A percentile compares a stretch with the other conserved stretches of the same genome.
phyloP scores from a whole-genome alignment of 2,797 vertebrate species.

The Anabas testudineus region DNA sequence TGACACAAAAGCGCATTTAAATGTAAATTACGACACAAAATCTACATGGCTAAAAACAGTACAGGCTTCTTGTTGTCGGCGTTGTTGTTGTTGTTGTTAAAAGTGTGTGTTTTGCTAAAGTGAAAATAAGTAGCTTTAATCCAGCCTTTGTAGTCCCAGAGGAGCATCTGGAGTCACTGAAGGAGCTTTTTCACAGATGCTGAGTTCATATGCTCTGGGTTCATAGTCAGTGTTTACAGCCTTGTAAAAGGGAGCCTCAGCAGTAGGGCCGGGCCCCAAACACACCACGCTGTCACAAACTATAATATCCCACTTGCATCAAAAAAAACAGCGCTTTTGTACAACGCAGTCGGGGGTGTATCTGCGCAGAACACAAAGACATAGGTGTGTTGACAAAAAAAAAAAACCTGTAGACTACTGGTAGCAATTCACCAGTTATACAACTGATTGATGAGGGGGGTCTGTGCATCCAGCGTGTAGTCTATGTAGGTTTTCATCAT shows the following conservation, averaged over 20 bases:
- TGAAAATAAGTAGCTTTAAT: conserved; percentile 56
- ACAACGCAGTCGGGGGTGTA: conserved; percentile 20
- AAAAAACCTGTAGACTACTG: conserved; percentile 11
- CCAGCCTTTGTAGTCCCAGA: conserved; percentile 54
- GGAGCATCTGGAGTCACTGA: conserved; percentile 75
- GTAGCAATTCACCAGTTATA: conserved; percentile 9
- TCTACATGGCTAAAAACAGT: conserved; percentile 17
- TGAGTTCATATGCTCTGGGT: conserved; percentile 68
- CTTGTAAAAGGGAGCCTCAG: conserved; percentile 70
- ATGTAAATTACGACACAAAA: conserved; percentile 13
- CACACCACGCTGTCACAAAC: conserved; percentile 63
- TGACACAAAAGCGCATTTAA: not conserved
- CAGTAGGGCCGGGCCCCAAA: conserved; percentile 49
- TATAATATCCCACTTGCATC: conserved; percentile 38
- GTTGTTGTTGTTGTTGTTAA: not conserved
- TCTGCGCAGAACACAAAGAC: conserved; percentile 25
- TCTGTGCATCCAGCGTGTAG: conserved; percentile 10
- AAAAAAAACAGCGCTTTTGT: conserved; percentile 29
- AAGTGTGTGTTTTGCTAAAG: conserved; percentile 40
- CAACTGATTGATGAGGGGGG: conserved; percentile 14
- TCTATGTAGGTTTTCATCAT: conserved; percentile 24
- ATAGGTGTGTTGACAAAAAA: conserved; percentile 28
- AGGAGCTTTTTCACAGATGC: conserved; percentile 72
- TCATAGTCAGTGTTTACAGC: conserved; percentile 77
- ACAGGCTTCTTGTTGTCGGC: not conserved